Conservation (phyloP, 2,113 vertebrate genomes). For the Cyrtonyx montezumae region DNA sequence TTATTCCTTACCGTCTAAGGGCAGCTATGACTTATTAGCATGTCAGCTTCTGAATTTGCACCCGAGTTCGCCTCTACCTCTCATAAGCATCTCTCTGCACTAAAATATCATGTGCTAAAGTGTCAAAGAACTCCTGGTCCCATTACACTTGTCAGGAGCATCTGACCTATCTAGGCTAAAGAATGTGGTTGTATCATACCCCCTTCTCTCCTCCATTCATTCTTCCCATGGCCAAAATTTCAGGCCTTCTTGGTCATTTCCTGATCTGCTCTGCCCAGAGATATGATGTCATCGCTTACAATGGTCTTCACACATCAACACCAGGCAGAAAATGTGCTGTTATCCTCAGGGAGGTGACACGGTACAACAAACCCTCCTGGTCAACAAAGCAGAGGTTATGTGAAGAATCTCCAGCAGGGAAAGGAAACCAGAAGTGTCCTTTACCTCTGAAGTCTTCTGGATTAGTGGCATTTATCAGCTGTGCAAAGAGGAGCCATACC, state of each 20-base stretch:
- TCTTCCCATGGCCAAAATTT: background rate
- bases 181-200: slow-evolving; percentile 4
- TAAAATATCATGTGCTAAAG: slow-evolving; percentile 47
- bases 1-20: background rate
- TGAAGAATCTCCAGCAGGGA: slow-evolving; percentile 56
- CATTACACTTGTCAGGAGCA: slow-evolving; percentile 17
- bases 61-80: slow-evolving; percentile 23
- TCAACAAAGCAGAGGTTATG: slow-evolving; percentile 27
- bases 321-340: background rate
- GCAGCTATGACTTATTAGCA: background rate
- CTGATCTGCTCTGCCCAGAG: background rate
- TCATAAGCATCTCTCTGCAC: background rate
- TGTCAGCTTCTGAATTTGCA: background rate
- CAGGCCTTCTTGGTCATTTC: background rate
- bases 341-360: slow-evolving; percentile 53
- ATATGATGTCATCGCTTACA: slow-evolving; percentile 58
- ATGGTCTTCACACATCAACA: slow-evolving; percentile 33
- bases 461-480: background rate
- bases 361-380: slow-evolving; percentile 48
- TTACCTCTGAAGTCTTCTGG: background rate
- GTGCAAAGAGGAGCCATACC: background rate
- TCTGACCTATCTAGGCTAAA: slow-evolving; percentile 23
- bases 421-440: slow-evolving; percentile 10
- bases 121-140: slow-evolving; percentile 32
- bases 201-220: slow-evolving; percentile 45